Percentiles rank a stretch among this genome's conserved stretches.
Conservation (phyloP, 2,888 invertebrate species). For the Meliscaeva auricollis region DNA sequence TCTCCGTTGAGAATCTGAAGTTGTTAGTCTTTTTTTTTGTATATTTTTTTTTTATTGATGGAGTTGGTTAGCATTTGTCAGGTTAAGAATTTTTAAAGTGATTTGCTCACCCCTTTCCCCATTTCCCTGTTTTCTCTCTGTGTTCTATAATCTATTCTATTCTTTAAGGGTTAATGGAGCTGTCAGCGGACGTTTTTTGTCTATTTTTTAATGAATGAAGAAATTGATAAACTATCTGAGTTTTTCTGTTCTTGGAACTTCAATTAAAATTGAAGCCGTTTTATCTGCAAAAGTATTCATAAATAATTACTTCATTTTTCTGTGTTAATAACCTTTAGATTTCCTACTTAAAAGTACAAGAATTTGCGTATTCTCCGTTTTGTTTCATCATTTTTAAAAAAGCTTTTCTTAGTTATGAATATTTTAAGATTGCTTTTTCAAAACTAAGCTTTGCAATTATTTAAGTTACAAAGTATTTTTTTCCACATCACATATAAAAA, state of each 20-base stretch:
- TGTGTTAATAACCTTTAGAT: too few species aligned
- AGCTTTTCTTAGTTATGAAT: too few species aligned
- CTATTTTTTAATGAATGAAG: background rate
- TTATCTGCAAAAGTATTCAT: background rate
- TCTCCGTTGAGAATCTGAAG: background rate
- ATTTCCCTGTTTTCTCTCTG: too few species aligned
- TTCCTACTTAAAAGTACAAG: too few species aligned
- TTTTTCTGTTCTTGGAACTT: background rate
- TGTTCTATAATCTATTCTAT: too few species aligned
- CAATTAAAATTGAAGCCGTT: background rate
- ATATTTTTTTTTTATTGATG: background rate
- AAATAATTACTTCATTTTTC: too few species aligned
- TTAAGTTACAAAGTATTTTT: too few species aligned
- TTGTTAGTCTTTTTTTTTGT: conserved; percentile 7
- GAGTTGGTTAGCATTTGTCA: conserved; percentile 8
- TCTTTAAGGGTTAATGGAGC: conserved; percentile 6
- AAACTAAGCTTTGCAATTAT: too few species aligned
- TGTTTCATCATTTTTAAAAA: too few species aligned
- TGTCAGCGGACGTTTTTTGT: conserved; percentile 2
- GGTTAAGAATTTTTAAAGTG: conserved; percentile 13
- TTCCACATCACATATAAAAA: too few species aligned
- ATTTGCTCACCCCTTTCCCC: background rate
- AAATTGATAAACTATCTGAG: conserved; percentile 20
- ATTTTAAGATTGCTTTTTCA: too few species aligned
- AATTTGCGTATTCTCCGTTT: too few species aligned